Conservation (phyloP, 2,888 invertebrate species). For the Leptinotarsa peninsularis region DNA sequence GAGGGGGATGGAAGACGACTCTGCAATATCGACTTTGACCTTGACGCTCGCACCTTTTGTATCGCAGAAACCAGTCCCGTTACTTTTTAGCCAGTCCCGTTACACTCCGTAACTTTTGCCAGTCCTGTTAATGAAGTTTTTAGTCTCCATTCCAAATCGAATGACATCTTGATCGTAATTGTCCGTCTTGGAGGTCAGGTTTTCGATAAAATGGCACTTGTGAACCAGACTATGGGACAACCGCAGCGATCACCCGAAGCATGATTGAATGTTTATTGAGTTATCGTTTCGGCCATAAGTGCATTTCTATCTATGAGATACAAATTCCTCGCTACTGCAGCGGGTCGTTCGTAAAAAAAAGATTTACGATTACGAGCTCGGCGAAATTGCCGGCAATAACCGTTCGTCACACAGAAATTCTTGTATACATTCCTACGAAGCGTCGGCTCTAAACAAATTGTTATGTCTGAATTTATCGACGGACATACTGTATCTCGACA, state of each 20-base stretch:
- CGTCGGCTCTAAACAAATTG: conserved; percentile 9
- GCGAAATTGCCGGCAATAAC: conserved; percentile 40
- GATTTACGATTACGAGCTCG: conserved; percentile 42
- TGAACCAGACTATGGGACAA: too few relatives aligned
- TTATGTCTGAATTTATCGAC: conserved; percentile 16
- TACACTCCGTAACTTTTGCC: too few relatives aligned
- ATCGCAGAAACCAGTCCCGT: too few relatives aligned
- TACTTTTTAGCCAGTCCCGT: too few relatives aligned
- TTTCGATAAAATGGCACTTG: too few relatives aligned
- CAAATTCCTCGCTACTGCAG: conserved; percentile 10
- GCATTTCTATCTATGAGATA: conserved; percentile 7
- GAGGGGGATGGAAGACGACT: too few relatives aligned
- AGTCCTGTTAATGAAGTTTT: too few relatives aligned
- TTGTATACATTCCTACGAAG: conserved; percentile 15
- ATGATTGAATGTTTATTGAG: conserved; percentile 45
- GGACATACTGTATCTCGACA: neutral
- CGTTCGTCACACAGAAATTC: conserved; percentile 41
- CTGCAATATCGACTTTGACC: too few relatives aligned
- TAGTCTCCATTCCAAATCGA: too few relatives aligned
- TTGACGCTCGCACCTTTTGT: too few relatives aligned
- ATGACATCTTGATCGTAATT: too few relatives aligned
- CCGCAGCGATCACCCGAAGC: conserved; percentile 19
- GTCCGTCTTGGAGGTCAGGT: too few relatives aligned
- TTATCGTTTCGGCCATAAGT: conserved; percentile 34
- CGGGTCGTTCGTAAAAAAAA: conserved; percentile 25